Evolutionary conservation across 2,113 vertebrate genomes (phyloP).

Genomic region (Python bivittatus): DNA sequence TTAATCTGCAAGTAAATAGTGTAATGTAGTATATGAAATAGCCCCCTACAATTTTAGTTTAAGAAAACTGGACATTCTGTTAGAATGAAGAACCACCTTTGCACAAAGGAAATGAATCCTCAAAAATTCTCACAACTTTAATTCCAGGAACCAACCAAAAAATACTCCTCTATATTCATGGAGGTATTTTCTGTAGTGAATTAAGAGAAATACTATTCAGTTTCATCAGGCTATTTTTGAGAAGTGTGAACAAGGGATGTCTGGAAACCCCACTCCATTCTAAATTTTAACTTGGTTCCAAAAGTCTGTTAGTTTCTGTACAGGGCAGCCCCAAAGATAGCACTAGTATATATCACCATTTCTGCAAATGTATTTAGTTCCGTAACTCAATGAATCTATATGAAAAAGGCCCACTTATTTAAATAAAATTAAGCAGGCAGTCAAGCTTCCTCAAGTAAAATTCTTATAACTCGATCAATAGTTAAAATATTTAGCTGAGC

Average conservation of each 20-base stretch:
- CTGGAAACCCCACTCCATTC: not conserved
- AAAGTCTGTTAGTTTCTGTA: not conserved
- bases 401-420: slow-evolving; percentile 37
- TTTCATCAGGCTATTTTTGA: not conserved
- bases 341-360: not conserved
- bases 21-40: not conserved
- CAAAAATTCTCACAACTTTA: not conserved
- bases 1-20: not conserved
- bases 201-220: not conserved
- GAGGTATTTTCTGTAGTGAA: not conserved
- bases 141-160: not conserved
- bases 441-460: slow-evolving; percentile 42
- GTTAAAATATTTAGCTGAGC: not conserved
- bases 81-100: not conserved
- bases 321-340: not conserved
- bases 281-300: not conserved
- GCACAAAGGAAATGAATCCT: not conserved
- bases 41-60: not conserved
- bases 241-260: not conserved
- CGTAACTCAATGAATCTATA: slow-evolving; percentile 32
- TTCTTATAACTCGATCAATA: not conserved
- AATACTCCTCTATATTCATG: not conserved
- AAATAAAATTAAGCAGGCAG: slow-evolving; percentile 22
- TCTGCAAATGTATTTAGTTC: not conserved
- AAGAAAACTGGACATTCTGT: not conserved